These are phyloP conservation scores for Cinclus mexicanus DNA, from an alignment of 2,113 vertebrate genomes.

Conservation along the genomic window DNA sequence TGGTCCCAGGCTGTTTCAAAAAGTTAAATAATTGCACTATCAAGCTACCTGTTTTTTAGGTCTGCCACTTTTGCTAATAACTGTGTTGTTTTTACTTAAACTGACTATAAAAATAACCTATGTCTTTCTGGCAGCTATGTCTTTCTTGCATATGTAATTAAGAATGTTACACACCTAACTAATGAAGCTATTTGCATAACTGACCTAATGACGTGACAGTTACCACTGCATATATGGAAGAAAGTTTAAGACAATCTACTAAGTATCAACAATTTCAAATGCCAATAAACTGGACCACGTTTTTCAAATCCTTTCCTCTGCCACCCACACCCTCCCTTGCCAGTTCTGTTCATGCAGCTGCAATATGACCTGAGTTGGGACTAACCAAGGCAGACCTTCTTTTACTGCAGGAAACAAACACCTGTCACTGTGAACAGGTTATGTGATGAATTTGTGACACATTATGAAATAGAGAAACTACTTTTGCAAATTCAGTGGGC, in stretches of 20 bases:
- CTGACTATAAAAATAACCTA: neutral
- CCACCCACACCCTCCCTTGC: neutral
- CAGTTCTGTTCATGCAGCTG: neutral
- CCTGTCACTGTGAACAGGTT: neutral
- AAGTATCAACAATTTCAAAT: neutral
- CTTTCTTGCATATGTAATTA: neutral
- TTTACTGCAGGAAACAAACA: neutral
- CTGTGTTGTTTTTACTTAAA: neutral
- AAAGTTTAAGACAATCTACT: neutral
- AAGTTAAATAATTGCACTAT: neutral
- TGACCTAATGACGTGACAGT: neutral
- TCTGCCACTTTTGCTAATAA: neutral
- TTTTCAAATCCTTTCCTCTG: neutral
- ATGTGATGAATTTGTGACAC: neutral
- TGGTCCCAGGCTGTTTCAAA: neutral
- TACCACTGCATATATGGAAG: neutral
- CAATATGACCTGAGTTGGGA: neutral
- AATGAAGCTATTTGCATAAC: neutral
- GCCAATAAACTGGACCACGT: neutral
- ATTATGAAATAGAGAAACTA: neutral
- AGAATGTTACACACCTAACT: neutral
- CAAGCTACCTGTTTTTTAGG: neutral
- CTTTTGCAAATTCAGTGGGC: neutral
- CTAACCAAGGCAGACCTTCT: neutral
- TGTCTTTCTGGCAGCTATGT: neutral